Base-by-base conservation (phyloP, 2,888 invertebrate species). In the Arctia plantaginis region DNA sequence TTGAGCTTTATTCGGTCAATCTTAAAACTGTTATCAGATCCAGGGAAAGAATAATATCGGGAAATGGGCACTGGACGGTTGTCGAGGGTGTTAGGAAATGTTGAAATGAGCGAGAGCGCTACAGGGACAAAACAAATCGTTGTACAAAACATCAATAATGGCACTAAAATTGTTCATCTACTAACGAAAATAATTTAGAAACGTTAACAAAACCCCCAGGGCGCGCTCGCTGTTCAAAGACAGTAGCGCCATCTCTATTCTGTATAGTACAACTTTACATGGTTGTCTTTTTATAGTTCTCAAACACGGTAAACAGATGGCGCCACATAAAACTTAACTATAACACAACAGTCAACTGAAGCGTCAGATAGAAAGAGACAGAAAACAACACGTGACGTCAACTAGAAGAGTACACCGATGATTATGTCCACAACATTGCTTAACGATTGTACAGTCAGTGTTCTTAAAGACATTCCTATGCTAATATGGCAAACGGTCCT, bases 401-500 rank as follows among this genome's bases (percentile, higher is more conserved):
- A 85, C 88, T 89, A 91, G 82, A 81, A 89, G 83, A 83, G 62
- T 84, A 94, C 93, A 93, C 88, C 90, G 85, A 93, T 93, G 93
- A 94, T 93, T 92, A 94, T 93, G 93, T 94, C 87, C 87, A 89
- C 86, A 86, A 89, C 87, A 93, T 94, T 92, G 93, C 93, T 94
- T 92, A 89, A 86, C 83, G 81, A 84, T 88, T 86, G 86, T 89
- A 91, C 88, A 91, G 89, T 89, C 89, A 86, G 86, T 86, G 86
- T 88, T 86, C 83, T 85, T 87, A 86, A 82, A 85, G 82, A 85
- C 85, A 85, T 89, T 93, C 93, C 89, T 84, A 86, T 73, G 79
- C 94, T 95, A 95, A 93, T 94, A 95, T 95, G 95, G 94, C 95
- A 94, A 94, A 93, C 92, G 89, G 92, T 91, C 90, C 80, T 87